Conservation (phyloP, 2,888 invertebrate species). For the Agrochola circellaris region DNA sequence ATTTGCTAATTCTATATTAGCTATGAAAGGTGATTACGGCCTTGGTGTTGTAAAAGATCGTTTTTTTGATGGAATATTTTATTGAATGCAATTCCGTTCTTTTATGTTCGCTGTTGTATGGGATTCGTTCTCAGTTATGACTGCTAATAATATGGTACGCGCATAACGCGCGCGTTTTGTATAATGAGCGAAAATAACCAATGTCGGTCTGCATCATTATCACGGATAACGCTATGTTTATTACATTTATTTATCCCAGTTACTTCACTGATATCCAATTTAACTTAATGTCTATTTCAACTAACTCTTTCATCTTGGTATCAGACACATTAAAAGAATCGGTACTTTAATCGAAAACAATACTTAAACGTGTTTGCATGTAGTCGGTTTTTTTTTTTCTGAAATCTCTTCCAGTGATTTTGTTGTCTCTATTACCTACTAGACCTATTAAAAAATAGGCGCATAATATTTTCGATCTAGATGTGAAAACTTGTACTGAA, state of each 20-base stretch:
- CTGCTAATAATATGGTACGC: constrained; percentile 74
- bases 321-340: background rate
- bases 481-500: constrained; percentile 1
- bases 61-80: constrained; percentile 68
- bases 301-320: constrained; percentile 3
- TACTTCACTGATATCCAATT: constrained; percentile 52
- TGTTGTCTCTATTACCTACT: background rate
- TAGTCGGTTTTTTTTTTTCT: background rate
- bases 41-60: constrained; percentile 67
- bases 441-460: background rate
- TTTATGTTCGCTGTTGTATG: constrained; percentile 69
- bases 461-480: background rate
- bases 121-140: constrained; percentile 74
- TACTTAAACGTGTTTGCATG: background rate
- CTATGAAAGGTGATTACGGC: constrained; percentile 70
- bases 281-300: constrained; percentile 51
- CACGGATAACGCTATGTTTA: constrained; percentile 49
- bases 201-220: constrained; percentile 48
- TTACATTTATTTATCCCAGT: constrained; percentile 59
- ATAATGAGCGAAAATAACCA: constrained; percentile 71
- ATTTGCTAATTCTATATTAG: constrained; percentile 72
- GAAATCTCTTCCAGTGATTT: constrained; percentile 22
- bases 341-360: background rate
- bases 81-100: constrained; percentile 73
- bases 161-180: constrained; percentile 69